Percentiles rank a stretch among this genome's conserved stretches.
These are phyloP conservation scores for Harpegnathos saltator DNA, from an alignment of 1,140 invertebrate species.

Conservation along the genomic window DNA sequence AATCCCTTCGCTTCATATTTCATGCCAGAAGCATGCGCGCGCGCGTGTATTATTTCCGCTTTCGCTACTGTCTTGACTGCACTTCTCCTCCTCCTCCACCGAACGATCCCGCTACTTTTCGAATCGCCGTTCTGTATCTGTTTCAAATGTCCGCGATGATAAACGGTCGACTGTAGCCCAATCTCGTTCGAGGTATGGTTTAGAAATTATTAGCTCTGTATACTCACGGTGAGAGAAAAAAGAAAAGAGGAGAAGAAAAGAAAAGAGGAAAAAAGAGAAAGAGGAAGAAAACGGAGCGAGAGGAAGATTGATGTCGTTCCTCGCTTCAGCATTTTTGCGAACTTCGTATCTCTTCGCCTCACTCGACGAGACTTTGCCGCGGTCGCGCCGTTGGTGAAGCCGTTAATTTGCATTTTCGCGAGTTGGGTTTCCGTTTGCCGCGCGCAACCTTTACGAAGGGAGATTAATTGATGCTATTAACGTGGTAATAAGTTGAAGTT, in stretches of 20 bases:
- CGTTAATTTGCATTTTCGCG: conserved; percentile 20
- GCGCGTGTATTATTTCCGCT: conserved; percentile 8
- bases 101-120: not conserved
- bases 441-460: not conserved
- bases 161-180: conserved; percentile 24
- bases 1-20: conserved; percentile 39
- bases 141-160: conserved; percentile 17
- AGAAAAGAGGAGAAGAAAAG: no score
- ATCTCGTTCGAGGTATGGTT: conserved; percentile 17
- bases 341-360: not conserved
- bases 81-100: not conserved
- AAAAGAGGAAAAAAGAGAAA: no score
- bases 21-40: not conserved
- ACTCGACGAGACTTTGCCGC: not conserved
- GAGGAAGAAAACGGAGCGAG: no score
- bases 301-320: not conserved
- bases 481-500: conserved; percentile 15
- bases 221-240: not conserved
- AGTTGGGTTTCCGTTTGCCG: conserved; percentile 8
- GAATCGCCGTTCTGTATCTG: conserved; percentile 7
- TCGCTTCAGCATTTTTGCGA: not conserved
- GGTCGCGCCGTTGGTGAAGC: not conserved
- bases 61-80: not conserved
- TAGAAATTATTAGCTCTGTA: conserved; percentile 35
- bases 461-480: conserved; percentile 33